Evolutionary conservation across 2,888 invertebrate species (phyloP).

Genomic region (Stictocephala bisonia): DNA sequence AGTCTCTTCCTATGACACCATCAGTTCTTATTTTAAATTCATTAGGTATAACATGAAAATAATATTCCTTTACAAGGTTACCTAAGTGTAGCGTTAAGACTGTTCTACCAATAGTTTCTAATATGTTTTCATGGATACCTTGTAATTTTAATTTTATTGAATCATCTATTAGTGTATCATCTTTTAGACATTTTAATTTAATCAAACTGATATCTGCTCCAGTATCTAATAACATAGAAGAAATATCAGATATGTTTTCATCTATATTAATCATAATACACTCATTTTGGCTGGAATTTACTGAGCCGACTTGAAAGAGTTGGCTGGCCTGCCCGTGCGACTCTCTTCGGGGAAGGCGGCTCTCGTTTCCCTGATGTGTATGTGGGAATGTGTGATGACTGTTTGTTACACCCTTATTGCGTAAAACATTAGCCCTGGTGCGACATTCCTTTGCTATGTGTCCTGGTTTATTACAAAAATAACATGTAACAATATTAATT

Average conservation of each 20-base stretch:
- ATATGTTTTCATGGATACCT: background rate
- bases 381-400: no score
- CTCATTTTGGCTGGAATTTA: no score
- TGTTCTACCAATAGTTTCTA: background rate
- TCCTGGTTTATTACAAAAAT: no score
- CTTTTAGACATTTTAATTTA: background rate
- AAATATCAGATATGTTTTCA: background rate
- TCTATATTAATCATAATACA: no score
- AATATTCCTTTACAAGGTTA: background rate
- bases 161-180: background rate
- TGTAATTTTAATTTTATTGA: background rate
- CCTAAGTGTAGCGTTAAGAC: background rate
- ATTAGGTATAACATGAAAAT: background rate
- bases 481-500: no score
- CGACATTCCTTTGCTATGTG: no score
- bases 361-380: no score
- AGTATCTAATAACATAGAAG: background rate
- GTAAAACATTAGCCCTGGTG: no score
- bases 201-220: background rate
- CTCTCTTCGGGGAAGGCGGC: no score
- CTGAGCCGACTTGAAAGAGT: no score
- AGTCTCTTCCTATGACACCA: background rate
- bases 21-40: background rate
- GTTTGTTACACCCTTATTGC: no score
- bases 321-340: no score